These are phyloP conservation scores for Apocheima hispidaria DNA, from an alignment of 2,888 invertebrate genomes.

Conservation along the genomic window DNA sequence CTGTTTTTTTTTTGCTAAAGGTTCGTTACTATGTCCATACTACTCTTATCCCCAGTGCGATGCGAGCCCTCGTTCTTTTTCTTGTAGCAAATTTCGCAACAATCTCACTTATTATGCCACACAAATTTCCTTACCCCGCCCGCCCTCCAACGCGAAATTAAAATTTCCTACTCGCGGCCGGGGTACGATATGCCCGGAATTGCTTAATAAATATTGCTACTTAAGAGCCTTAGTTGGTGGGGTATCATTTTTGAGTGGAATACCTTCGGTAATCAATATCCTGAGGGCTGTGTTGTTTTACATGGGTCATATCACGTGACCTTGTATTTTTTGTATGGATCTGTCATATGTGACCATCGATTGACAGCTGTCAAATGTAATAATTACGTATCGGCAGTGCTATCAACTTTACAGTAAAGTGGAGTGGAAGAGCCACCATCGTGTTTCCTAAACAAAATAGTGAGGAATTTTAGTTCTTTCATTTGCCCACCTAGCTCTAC, in stretches of 20 bases:
- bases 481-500: too few species aligned
- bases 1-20: not conserved
- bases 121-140: conserved; percentile 84
- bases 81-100: conserved; percentile 86
- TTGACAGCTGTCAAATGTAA: not conserved
- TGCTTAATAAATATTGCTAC: conserved; percentile 83
- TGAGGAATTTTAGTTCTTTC: too few species aligned
- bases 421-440: too few species aligned
- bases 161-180: conserved; percentile 83
- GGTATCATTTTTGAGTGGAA: conserved; percentile 51
- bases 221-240: conserved; percentile 64
- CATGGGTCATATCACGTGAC: not conserved
- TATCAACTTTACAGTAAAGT: not conserved
- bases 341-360: not conserved
- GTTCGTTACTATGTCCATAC: conserved; percentile 54
- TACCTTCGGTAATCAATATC: conserved; percentile 21
- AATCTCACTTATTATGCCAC: conserved; percentile 87
- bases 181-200: conserved; percentile 74
- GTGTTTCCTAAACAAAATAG: too few species aligned
- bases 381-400: not conserved
- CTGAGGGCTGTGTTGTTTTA: not conserved
- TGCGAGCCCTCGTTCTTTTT: conserved; percentile 84
- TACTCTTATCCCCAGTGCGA: conserved; percentile 53
- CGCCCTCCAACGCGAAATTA: conserved; percentile 83
- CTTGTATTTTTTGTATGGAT: not conserved